Evolutionary conservation across 1,140 invertebrate species (phyloP).

Genomic region (Conopomorpha cramerella): DNA sequence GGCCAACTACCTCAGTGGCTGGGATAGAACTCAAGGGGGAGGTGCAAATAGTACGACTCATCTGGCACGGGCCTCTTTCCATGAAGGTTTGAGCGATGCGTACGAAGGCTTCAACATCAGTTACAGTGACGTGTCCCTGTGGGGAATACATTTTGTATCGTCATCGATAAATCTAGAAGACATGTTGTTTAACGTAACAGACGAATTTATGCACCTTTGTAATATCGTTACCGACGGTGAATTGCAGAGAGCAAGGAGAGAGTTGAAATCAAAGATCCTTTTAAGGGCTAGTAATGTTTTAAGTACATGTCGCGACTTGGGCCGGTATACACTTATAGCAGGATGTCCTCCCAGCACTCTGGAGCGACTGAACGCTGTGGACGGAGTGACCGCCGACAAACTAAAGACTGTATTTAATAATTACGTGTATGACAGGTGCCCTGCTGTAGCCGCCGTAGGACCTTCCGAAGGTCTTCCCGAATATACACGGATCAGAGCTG

Average conservation of each 20-base stretch:
- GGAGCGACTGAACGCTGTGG: slow-evolving; percentile 68
- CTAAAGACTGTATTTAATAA: slow-evolving; percentile 64
- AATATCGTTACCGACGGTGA: slow-evolving; percentile 21
- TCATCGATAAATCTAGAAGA: slow-evolving; percentile 24
- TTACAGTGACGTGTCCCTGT: slow-evolving; percentile 43
- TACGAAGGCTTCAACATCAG: slow-evolving; percentile 51
- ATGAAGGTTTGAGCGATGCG: slow-evolving; percentile 21
- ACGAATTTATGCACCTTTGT: slow-evolving; percentile 44
- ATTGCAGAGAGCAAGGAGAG: slow-evolving; percentile 28
- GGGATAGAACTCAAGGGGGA: slow-evolving; percentile 31
- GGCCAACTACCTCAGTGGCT: slow-evolving; percentile 20
- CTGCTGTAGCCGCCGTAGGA: slow-evolving; percentile 72
- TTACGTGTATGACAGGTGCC: slow-evolving; percentile 75
- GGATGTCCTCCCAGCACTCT: slow-evolving; percentile 68
- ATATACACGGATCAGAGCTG: slow-evolving; percentile 67
- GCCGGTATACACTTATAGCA: slow-evolving; percentile 77
- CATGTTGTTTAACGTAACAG: slow-evolving; percentile 28
- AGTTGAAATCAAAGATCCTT: slow-evolving; percentile 51
- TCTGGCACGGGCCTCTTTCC: slow-evolving; percentile 18
- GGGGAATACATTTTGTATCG: slow-evolving; percentile 48
- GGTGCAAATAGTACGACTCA: slow-evolving; percentile 22
- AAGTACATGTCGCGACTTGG: slow-evolving; percentile 81
- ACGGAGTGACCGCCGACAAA: slow-evolving; percentile 60
- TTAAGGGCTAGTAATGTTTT: slow-evolving; percentile 76
- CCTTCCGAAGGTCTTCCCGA: slow-evolving; percentile 71